Percentiles rank a stretch among this genome's conserved stretches.
Evolutionary conservation across 92 coral and sea anemone genomes (phyloP).

Genomic region (Isaurus tuberculatus): DNA sequence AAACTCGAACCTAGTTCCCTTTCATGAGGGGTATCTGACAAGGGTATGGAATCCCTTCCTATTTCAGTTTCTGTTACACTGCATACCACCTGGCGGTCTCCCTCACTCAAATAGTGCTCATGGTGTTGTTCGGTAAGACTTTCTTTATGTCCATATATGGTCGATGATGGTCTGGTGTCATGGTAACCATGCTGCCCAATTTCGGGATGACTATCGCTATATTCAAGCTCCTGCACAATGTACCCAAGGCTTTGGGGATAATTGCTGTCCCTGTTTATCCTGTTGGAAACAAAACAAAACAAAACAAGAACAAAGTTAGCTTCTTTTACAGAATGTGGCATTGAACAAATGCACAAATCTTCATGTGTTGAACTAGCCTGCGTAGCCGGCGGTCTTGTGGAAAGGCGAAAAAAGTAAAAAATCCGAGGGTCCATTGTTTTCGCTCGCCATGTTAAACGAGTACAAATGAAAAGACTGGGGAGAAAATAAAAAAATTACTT

Average conservation of each 20-base stretch:
- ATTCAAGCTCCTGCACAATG: conserved; percentile 33
- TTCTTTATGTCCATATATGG: conserved; percentile 1
- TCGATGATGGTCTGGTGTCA: conserved; percentile 19
- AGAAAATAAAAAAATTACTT: too few species aligned
- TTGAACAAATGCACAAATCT: too few species aligned
- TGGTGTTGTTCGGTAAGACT: not conserved
- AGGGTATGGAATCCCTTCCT: not conserved
- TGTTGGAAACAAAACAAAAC: not conserved
- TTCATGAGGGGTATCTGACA: not conserved
- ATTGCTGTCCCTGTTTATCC: not conserved
- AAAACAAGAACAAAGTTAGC: not conserved
- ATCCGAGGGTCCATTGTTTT: too few species aligned
- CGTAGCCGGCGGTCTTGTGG: too few species aligned
- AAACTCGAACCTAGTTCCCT: not conserved
- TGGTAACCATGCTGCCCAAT: not conserved
- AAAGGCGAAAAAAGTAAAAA: too few species aligned
- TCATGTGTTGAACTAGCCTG: too few species aligned
- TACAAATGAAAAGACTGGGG: too few species aligned
- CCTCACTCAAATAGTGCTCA: not conserved
- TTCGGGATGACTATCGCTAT: not conserved
- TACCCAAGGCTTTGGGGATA: conserved; percentile 21
- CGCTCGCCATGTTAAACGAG: too few species aligned
- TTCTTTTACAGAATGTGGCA: not conserved
- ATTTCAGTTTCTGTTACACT: not conserved
- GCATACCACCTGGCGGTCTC: not conserved